Evolutionary conservation across 2,888 invertebrate genomes (phyloP).

Genomic region (Cremastobaeus sp.): DNA sequence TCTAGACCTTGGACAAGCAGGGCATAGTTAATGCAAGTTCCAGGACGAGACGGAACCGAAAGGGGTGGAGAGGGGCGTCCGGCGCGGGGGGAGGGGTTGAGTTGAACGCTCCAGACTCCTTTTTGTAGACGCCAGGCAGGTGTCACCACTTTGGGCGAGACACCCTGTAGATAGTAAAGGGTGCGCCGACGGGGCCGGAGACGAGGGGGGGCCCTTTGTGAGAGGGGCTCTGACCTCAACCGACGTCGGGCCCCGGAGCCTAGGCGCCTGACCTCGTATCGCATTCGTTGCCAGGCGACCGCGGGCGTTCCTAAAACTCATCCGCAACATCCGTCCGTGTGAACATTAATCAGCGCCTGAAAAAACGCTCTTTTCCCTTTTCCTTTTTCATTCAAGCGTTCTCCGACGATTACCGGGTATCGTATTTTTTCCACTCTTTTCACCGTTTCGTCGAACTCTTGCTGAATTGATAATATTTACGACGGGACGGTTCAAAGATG

Average conservation of each 20-base stretch:
- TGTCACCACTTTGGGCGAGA: constrained; percentile 60
- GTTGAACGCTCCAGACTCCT: constrained; percentile 56
- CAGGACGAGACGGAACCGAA: constrained; percentile 39
- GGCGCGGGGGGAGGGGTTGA: constrained; percentile 6
- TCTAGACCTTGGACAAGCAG: constrained; percentile 58
- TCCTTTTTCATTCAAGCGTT: background rate
- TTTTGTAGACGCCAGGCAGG: constrained; percentile 58
- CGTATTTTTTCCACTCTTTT: too few relatives aligned
- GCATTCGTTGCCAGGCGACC: constrained; percentile 72
- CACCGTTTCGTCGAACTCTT: too few relatives aligned
- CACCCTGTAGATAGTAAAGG: constrained; percentile 61
- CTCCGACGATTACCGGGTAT: too few relatives aligned
- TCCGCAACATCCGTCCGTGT: constrained; percentile 54
- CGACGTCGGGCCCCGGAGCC: constrained; percentile 67
- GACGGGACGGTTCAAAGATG: too few relatives aligned
- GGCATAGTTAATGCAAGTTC: constrained; percentile 57
- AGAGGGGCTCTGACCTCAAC: constrained; percentile 74
- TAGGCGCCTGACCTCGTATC: constrained; percentile 68
- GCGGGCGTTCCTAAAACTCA: constrained; percentile 50
- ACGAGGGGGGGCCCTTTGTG: constrained; percentile 69
- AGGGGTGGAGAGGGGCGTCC: constrained; percentile 14
- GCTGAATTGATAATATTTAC: too few relatives aligned
- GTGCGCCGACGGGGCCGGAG: constrained; percentile 36
- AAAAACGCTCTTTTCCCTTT: constrained; percentile 6
- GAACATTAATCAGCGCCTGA: constrained; percentile 38